Conservation (phyloP, 2,113 vertebrate species). For the Campylomormyrus numenius region DNA sequence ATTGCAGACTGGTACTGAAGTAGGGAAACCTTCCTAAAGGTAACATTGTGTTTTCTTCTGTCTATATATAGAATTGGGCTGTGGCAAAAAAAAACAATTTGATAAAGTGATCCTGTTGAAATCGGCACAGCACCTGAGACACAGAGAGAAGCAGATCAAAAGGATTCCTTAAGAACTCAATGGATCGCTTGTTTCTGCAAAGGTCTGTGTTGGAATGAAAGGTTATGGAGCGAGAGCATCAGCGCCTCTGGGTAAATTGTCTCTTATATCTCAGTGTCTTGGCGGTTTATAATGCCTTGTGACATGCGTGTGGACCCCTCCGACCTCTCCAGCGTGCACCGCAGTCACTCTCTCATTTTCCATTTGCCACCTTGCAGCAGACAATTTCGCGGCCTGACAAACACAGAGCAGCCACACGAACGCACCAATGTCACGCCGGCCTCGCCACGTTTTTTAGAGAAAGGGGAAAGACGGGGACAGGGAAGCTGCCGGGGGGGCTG, state of each 20-base stretch:
- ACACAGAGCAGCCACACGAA: neutral
- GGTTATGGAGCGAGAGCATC: neutral
- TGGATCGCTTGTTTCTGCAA: neutral
- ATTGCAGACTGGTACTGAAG: neutral
- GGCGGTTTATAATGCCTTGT: neutral
- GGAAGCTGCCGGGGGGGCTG: conserved; percentile 4
- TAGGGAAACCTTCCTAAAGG: neutral
- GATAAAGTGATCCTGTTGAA: neutral
- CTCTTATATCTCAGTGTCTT: neutral
- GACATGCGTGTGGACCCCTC: neutral
- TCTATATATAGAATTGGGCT: neutral
- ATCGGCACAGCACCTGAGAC: neutral
- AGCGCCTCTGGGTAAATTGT: neutral
- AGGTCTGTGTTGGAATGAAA: neutral
- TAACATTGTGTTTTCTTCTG: neutral
- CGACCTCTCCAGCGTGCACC: neutral
- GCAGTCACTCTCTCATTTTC: neutral
- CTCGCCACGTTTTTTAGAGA: neutral
- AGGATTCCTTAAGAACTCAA: neutral
- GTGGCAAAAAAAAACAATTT: too few relatives aligned
- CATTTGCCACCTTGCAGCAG: neutral
- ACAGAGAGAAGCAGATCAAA: neutral
- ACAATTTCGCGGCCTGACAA: neutral
- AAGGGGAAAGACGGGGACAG: neutral
- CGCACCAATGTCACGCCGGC: neutral